A percentile compares a stretch with the other conserved stretches of the same genome.
Evolutionary conservation across 2,113 vertebrate species (phyloP).

Genomic region (Centropus bengalensis): DNA sequence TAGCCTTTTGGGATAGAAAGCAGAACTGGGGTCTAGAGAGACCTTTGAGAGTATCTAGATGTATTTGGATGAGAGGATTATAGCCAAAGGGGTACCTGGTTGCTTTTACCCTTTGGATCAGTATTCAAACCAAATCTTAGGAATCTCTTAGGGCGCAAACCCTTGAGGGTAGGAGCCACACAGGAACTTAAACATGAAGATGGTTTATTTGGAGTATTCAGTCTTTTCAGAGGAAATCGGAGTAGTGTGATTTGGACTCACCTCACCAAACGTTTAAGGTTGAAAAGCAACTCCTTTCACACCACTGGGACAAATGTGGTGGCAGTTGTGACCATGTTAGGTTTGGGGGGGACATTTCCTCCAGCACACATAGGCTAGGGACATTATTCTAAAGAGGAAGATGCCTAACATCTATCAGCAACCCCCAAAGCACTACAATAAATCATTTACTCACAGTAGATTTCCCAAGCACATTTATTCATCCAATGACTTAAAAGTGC

Average conservation of each 20-base stretch:
- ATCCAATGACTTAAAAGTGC: not conserved
- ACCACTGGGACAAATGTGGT: not conserved
- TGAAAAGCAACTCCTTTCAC: not conserved
- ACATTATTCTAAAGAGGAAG: not conserved
- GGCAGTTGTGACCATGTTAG: not conserved
- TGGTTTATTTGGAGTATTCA: accelerated
- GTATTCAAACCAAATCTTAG: not conserved
- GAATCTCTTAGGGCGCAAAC: not conserved
- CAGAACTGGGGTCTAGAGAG: not conserved
- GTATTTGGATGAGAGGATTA: not conserved
- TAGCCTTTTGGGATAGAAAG: not conserved
- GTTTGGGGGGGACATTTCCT: not conserved
- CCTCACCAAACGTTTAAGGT: not conserved
- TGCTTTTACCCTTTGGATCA: not conserved
- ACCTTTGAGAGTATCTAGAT: not conserved
- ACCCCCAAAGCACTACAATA: accelerated
- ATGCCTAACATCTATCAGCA: not conserved
- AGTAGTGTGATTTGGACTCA: not conserved
- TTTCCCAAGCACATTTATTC: not conserved
- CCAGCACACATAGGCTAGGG: not conserved
- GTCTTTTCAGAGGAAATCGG: not conserved
- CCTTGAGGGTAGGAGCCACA: not conserved
- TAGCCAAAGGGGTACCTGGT: not conserved
- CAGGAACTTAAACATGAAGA: not conserved
- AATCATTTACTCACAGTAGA: not conserved